These are phyloP conservation scores for Menidia beryllina DNA, from an alignment of 2,113 vertebrate species.

Conservation along the genomic window DNA sequence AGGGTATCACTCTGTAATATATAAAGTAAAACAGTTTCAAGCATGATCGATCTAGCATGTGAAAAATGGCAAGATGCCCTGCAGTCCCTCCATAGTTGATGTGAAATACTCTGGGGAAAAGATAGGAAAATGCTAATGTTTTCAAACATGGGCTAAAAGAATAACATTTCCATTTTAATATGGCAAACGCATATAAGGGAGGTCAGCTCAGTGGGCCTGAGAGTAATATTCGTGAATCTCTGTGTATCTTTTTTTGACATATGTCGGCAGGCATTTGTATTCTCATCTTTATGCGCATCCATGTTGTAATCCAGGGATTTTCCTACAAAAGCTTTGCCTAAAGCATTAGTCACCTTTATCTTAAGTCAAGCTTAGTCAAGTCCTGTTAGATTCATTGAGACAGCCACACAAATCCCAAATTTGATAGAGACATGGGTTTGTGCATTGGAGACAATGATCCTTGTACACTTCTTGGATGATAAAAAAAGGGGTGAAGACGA, in stretches of 20 bases:
- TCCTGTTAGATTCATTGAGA: neutral
- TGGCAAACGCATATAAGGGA: conserved; percentile 4
- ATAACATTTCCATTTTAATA: conserved; percentile 30
- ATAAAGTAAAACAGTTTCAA: no score
- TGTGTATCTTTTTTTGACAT: neutral
- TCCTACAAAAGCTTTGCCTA: neutral
- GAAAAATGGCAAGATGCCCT: no score
- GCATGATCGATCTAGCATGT: no score
- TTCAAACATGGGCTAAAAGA: conserved; percentile 35
- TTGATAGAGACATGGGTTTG: neutral
- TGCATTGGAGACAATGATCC: neutral
- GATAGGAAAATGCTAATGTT: conserved; percentile 31
- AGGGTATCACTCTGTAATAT: no score
- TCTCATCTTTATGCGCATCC: neutral
- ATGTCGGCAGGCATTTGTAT: neutral
- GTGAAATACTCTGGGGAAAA: neutral
- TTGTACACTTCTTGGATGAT: neutral
- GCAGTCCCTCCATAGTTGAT: neutral
- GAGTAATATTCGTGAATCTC: neutral
- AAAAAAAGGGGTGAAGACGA: neutral
- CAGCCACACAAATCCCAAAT: neutral
- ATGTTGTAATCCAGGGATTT: neutral
- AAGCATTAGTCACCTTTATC: neutral
- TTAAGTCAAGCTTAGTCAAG: conserved; percentile 1
- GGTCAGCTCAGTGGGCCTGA: no score